These are phyloP conservation scores for Brachyptera risi DNA, from an alignment of 2,888 invertebrate species.

Conservation along the genomic window DNA sequence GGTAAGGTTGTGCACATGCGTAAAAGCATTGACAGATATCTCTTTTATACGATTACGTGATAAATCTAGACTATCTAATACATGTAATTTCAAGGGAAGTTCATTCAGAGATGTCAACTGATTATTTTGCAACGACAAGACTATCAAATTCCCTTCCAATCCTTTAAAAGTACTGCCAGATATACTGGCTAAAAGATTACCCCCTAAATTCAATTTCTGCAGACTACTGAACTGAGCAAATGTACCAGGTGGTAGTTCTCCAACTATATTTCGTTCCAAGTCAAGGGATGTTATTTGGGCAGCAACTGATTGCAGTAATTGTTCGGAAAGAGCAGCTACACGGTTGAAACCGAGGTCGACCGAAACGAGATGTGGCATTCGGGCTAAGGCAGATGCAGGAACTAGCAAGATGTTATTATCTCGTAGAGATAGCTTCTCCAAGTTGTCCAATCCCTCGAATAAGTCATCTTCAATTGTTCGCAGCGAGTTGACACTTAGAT, in stretches of 20 bases:
- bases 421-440: conserved; percentile 71
- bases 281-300: conserved; percentile 61
- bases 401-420: conserved; percentile 86
- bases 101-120: conserved; percentile 64
- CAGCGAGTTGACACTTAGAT: conserved; percentile 80
- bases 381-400: conserved; percentile 76
- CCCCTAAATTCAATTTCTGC: conserved; percentile 68
- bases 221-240: conserved; percentile 73
- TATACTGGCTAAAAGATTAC: conserved; percentile 69
- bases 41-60: conserved; percentile 75
- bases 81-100: conserved; percentile 58
- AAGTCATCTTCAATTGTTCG: conserved; percentile 87
- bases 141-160: conserved; percentile 66
- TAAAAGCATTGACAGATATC: conserved; percentile 63
- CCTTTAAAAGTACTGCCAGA: conserved; percentile 72
- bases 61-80: conserved; percentile 66
- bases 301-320: conserved; percentile 67
- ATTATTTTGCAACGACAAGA: conserved; percentile 70
- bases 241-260: conserved; percentile 76
- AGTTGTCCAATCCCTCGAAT: conserved; percentile 72
- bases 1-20: conserved; percentile 60
- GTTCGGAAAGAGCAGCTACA: conserved; percentile 77
- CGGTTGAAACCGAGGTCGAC: conserved; percentile 81
- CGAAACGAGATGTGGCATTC: conserved; percentile 67
- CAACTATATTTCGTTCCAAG: conserved; percentile 77